Base-by-base conservation (phyloP, 2,113 vertebrate species). In the Tichodroma muraria region DNA sequence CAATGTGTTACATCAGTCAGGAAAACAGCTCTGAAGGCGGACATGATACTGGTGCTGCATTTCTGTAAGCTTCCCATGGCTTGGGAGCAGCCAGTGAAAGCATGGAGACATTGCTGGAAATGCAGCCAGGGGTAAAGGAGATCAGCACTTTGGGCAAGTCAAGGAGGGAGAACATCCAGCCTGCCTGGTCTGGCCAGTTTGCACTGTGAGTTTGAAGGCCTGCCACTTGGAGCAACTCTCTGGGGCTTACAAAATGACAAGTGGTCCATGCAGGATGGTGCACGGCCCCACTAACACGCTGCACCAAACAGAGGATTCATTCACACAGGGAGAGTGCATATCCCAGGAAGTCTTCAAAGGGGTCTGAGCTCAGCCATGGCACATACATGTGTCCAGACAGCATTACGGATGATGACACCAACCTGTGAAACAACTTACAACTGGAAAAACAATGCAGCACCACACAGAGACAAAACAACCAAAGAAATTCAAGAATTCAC, bases 1-100 rank as follows among this genome's bases (percentile, higher is more conserved):
- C 19, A 40, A 6, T 0, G 1, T 38, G 21, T 42, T 47, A 42
- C 6, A 20, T 0, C 4, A 52, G 15, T 12, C 31, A 72, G 54
- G 47, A 27, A 38, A 76, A 87, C 24, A 52, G 6, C 10, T 92
- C 52, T 52, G 44, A n/a, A 81, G 49, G 21, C 2, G 15, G 25
- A 37, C 9, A 2, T 33, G 17, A 5, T 28, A 6, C 24, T 66
- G 57, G 5, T 38, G 8, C 6, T 50, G 5, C 27, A 40, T 54
- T 88, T 70, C 50, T 68, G 27, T 15, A 35, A 77, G 21, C 23
- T 73, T 77, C 50, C 65, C 15, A 30, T 24, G 54, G 7, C 23
- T 63, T 42, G 8, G 31, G 33, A 66, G 23, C 35, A 75, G 27
- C 9, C 16, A 42, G 56, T 8, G 3, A 42, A 35, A 65, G 4